Evolutionary conservation across 2,888 invertebrate species (phyloP).

Genomic region (Xylophagus ater): DNA sequence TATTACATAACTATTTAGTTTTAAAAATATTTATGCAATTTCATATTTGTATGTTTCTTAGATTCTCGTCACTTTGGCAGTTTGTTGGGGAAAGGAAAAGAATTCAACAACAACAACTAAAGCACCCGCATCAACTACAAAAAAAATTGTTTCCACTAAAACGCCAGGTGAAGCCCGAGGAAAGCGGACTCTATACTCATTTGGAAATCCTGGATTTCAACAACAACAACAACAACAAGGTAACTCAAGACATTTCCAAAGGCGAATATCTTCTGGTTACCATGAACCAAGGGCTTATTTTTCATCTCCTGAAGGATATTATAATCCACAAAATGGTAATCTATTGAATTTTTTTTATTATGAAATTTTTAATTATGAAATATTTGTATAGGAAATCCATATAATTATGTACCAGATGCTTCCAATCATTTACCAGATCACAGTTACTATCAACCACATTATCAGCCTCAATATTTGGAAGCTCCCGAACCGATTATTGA

Average conservation of each 20-base stretch:
- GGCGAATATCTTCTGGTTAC: conserved; percentile 28
- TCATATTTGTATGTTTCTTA: no score
- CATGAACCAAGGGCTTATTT: conserved; percentile 24
- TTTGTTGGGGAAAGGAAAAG: conserved; percentile 9
- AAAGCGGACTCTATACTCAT: conserved; percentile 34
- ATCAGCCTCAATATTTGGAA: conserved; percentile 49
- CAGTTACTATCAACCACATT: conserved; percentile 22
- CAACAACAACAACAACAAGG: conserved; percentile 15
- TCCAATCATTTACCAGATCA: conserved; percentile 25
- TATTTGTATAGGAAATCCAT: conserved; percentile 7
- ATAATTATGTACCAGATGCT: conserved; percentile 21
- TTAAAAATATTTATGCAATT: no score
- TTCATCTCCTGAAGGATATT: conserved; percentile 26
- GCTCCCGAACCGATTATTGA: conserved; percentile 85
- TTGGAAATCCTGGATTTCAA: conserved; percentile 25
- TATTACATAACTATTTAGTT: no score
- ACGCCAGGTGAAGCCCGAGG: conserved; percentile 29
- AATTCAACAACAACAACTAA: conserved; percentile 10
- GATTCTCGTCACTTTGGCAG: conserved; percentile 6
- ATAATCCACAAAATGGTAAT: conserved; percentile 28
- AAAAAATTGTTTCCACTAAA: conserved; percentile 13
- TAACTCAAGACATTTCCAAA: no score
- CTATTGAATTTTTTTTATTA: background rate
- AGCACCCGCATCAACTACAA: conserved; percentile 7
- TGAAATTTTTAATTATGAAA: background rate